Evolutionary conservation across 2,113 vertebrate genomes (phyloP), one percentile per base, ranked within the genome.

Genomic region (Pipra filicauda): DNA sequence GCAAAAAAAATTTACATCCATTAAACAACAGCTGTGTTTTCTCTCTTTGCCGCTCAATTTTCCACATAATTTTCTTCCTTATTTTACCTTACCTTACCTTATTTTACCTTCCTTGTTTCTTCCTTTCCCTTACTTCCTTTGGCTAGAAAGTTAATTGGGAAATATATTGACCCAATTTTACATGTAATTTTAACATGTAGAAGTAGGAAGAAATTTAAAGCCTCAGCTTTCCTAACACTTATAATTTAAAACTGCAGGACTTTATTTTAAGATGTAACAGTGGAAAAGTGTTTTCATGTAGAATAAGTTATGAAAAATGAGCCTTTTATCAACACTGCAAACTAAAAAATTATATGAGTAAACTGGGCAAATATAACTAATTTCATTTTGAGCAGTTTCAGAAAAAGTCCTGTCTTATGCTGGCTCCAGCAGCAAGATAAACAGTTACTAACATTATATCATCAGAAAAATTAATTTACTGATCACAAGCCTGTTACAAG

Each of bases 381-480:
- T 94, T 83, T 10, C 12, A 27, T 59, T 78, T 39, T 27, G 7
- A 80, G 26, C 43, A 46, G 27, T 67, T 90, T 61, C 87, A 73
- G 69, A 65, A 95, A 55, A 92, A 44, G 35, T 71, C 31, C 8
- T 67, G 35, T 33, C 44, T 81, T 85, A 39, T 49, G 43, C 48
- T 76, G 58, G 48, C 22, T 89, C 58, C 76, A 93, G 54, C 58
- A 82, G 58, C 14, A 82, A 70, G 49, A 76, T 48, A 71, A 85
- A 72, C 28, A 75, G 58, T 85, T 82, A 94, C 23, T 19, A 69
- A 59, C 54, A 89, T 58, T 73, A 21, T 48, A 70, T 46, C 22
- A 86, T 78, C 66, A 88, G 78, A 94, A 96, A 89, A 89, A 93
- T 57, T 85, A 16, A 71, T 93, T 92, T 79, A 61, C 48, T 90